A percentile compares a stretch with the other conserved stretches of the same genome.
Conservation (phyloP, 1,140 invertebrate species). For the Brachionus angularis region DNA sequence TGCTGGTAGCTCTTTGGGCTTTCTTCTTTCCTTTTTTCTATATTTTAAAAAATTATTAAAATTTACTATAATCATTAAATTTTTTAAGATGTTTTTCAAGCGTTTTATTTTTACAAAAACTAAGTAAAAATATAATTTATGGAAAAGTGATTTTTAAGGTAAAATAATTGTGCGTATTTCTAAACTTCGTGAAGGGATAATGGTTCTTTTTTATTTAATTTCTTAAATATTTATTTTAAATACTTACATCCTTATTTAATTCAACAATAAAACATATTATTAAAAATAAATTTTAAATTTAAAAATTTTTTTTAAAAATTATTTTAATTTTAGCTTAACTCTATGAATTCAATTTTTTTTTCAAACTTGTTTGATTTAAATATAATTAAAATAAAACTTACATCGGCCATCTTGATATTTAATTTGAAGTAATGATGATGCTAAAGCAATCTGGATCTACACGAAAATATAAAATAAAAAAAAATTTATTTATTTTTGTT, state of each 20-base stretch:
- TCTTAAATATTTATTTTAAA: no score
- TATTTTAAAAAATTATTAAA: background rate
- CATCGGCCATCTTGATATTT: constrained; percentile 26
- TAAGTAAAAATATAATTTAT: no score
- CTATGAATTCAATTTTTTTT: background rate
- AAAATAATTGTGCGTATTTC: no score
- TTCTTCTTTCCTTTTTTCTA: constrained; percentile 45
- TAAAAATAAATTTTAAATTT: background rate
- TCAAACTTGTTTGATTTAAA: background rate
- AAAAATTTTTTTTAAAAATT: no score
- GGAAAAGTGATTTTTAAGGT: no score
- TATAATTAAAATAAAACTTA: background rate
- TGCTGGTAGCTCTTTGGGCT: constrained; percentile 53
- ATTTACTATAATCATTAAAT: background rate
- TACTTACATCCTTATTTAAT: no score
- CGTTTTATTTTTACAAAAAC: no score
- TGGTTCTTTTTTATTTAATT: no score
- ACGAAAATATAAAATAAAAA: background rate
- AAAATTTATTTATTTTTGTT: constrained; percentile 7
- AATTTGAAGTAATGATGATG: constrained; percentile 5
- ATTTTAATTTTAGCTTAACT: no score
- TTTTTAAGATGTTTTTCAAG: no score
- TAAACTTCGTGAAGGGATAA: no score
- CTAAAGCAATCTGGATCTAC: constrained; percentile 38
- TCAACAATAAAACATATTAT: no score